Evolutionary conservation across 2,113 vertebrate species (phyloP).

Genomic region (Carollia perspicillata): DNA sequence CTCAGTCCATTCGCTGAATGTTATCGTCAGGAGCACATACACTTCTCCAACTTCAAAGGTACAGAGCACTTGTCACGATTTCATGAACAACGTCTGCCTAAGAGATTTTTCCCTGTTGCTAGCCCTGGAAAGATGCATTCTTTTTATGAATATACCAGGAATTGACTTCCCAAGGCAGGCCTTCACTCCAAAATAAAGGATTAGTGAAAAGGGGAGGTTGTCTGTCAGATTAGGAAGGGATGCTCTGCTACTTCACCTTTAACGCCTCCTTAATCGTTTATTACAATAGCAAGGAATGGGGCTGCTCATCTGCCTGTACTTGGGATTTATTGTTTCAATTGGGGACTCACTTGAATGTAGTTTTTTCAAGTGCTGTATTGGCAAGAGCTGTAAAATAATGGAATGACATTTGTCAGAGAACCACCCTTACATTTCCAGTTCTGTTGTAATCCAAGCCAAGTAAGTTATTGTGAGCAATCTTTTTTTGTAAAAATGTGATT

Average conservation of each 20-base stretch:
- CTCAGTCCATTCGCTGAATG: neutral
- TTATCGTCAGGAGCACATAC: neutral
- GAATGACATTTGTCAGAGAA: constrained; percentile 20
- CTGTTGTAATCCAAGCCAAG: neutral
- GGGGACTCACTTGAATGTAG: neutral
- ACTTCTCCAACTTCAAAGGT: neutral
- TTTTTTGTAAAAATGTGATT: constrained; percentile 32
- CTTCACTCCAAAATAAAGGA: neutral
- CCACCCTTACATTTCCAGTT: constrained; percentile 26
- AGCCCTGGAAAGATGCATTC: neutral
- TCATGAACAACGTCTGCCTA: neutral
- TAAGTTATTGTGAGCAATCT: neutral
- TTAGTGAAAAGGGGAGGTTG: neutral
- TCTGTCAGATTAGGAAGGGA: neutral
- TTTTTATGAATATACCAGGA: neutral
- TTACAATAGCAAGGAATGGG: neutral
- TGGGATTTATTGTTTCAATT: constrained; percentile 14
- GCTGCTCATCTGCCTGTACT: neutral
- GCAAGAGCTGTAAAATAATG: neutral
- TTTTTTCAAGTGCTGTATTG: neutral
- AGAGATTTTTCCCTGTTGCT: neutral
- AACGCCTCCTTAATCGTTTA: neutral
- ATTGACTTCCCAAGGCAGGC: neutral
- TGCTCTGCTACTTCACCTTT: neutral
- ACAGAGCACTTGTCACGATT: neutral